These are phyloP conservation scores for Diadema setosum DNA, from an alignment of 35 echinoderm and acorn worm species.

Conservation along the genomic window DNA sequence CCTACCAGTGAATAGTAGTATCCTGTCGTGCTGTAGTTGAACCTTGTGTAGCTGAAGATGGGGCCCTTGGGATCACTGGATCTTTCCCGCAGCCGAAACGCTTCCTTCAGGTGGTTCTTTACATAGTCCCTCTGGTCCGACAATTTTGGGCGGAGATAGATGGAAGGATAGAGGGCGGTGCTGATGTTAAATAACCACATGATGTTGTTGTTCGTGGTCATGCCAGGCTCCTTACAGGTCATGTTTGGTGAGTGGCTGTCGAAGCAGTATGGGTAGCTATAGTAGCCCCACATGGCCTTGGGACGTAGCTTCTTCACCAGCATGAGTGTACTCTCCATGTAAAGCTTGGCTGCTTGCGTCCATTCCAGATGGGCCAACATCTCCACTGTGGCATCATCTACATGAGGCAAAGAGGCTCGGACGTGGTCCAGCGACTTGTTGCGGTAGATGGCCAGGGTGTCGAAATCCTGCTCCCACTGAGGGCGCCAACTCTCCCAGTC, in stretches of 20 bases:
- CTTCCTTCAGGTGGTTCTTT: constrained; percentile 18
- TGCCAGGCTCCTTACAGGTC: not conserved
- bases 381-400: constrained; percentile 29
- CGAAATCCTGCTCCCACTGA: not conserved
- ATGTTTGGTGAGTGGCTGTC: not conserved
- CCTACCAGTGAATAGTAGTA: constrained; percentile 58
- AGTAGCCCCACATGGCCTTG: constrained; percentile 73
- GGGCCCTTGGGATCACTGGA: constrained; percentile 5
- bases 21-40: constrained; percentile 43
- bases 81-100: constrained; percentile 29
- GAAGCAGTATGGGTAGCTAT: constrained; percentile 81
- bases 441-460: not conserved
- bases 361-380: constrained; percentile 56
- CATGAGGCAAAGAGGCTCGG: constrained; percentile 17
- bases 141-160: constrained; percentile 29
- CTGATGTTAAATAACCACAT: constrained; percentile 69
- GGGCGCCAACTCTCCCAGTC: constrained; percentile 88
- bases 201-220: constrained; percentile 51
- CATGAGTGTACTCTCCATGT: constrained; percentile 53
- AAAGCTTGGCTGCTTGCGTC: constrained; percentile 57
- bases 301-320: constrained; percentile 63
- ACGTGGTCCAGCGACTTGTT: constrained; percentile 15
- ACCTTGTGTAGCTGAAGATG: constrained; percentile 66
- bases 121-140: not conserved
- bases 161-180: constrained; percentile 75